Percentiles rank a stretch among this genome's conserved stretches.
Conservation (phyloP, 2,888 invertebrate species). For the Hanleya hanleyi region DNA sequence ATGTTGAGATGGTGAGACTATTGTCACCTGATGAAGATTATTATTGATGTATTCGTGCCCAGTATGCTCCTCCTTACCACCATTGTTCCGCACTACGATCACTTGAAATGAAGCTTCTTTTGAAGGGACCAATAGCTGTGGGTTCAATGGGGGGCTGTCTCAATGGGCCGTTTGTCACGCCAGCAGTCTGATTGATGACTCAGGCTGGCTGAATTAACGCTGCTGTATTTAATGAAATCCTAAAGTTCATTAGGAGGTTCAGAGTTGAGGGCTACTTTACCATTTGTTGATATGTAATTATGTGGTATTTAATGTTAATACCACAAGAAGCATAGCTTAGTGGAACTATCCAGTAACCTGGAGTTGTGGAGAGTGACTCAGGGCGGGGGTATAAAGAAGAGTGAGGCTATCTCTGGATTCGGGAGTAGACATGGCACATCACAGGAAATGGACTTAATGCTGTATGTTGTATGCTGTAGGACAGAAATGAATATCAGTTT, state of each 20-base stretch:
- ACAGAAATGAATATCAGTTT: too few relatives aligned
- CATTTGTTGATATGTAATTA: slow-evolving; percentile 11
- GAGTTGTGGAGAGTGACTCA: not conserved
- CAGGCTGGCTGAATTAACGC: not conserved
- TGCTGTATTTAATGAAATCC: slow-evolving; percentile 4
- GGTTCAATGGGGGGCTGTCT: not conserved
- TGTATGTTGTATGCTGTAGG: too few relatives aligned
- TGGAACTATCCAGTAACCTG: not conserved
- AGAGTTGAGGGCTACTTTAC: not conserved
- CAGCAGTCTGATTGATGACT: not conserved
- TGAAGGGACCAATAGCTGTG: not conserved
- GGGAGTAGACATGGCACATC: too few relatives aligned
- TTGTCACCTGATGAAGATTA: too few relatives aligned
- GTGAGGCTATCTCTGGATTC: not conserved
- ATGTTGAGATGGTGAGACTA: too few relatives aligned
- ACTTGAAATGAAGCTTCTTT: not conserved
- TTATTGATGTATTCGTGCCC: too few relatives aligned
- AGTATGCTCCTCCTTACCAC: too few relatives aligned
- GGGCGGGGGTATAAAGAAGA: not conserved
- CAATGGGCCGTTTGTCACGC: not conserved
- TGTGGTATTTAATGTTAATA: slow-evolving; percentile 2
- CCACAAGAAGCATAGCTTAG: not conserved
- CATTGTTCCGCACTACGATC: too few relatives aligned
- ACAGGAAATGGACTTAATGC: not conserved
- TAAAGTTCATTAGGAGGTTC: not conserved